A percentile compares a stretch with the other conserved stretches of the same genome.
These are phyloP conservation scores for Drosophila nigritarsus DNA, from an alignment of 2,888 invertebrate species.

Conservation along the genomic window DNA sequence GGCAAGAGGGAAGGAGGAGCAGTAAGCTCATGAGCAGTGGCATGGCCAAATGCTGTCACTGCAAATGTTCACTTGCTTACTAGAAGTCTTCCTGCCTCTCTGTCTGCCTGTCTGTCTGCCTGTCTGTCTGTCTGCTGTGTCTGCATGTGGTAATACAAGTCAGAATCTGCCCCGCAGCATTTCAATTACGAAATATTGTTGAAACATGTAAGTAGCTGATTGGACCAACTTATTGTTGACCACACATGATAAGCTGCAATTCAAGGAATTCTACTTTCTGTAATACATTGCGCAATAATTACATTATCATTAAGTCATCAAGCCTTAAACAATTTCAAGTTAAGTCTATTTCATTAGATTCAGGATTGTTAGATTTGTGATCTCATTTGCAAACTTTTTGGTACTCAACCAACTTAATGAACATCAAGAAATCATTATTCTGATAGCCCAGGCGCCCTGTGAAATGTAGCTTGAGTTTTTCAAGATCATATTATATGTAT, in stretches of 20 bases:
- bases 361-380: not conserved
- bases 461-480: not conserved
- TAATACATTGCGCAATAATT: slow-evolving; percentile 28
- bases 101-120: not conserved
- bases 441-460: not conserved
- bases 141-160: slow-evolving; percentile 47
- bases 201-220: slow-evolving; percentile 59
- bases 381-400: not conserved
- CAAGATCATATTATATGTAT: not conserved
- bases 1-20: not conserved
- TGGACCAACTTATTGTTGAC: slow-evolving; percentile 20
- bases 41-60: slow-evolving; percentile 70
- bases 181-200: slow-evolving; percentile 77
- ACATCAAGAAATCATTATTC: not conserved
- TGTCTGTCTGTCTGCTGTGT: slow-evolving; percentile 5
- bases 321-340: not conserved
- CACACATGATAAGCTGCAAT: slow-evolving; percentile 19
- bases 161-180: slow-evolving; percentile 64
- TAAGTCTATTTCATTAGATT: not conserved
- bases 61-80: slow-evolving; percentile 65
- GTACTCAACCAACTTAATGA: not conserved
- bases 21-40: slow-evolving; percentile 69
- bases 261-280: slow-evolving; percentile 12
- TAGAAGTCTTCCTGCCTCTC: slow-evolving; percentile 11
- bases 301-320: slow-evolving; percentile 33